phyloP scores from a whole-genome alignment of 2,113 vertebrate genomes.

The Microtus montanus region DNA sequence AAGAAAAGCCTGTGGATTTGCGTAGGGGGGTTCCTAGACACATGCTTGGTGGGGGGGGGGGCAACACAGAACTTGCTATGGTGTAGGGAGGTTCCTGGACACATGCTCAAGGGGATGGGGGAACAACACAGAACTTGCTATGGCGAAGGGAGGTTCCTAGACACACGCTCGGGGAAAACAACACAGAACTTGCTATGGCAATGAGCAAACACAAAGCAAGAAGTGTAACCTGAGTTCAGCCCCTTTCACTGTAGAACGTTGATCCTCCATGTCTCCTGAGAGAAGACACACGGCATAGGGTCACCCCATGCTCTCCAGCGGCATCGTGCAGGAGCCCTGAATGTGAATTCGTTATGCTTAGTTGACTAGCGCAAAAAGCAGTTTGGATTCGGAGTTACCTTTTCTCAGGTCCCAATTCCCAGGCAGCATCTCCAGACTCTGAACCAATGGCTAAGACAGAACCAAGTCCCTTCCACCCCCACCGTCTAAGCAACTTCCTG shows the following conservation, averaged over 20 bases:
- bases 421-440: background rate
- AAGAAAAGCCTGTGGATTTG: background rate
- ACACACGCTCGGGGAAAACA: background rate
- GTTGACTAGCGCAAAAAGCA: background rate
- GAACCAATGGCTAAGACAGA: background rate
- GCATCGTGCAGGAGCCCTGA: background rate
- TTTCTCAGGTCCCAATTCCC: background rate
- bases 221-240: background rate
- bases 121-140: too few species aligned
- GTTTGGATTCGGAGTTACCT: background rate
- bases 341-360: background rate
- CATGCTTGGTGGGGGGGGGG: background rate
- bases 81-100: too few species aligned
- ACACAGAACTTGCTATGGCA: too few species aligned
- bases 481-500: background rate
- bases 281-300: accelerated
- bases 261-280: background rate
- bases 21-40: background rate
- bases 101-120: too few species aligned
- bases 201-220: accelerated
- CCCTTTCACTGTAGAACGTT: background rate
- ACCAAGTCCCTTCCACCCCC: accelerated
- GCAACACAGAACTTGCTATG: background rate
- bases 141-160: background rate
- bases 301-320: accelerated